Evolutionary conservation across 2,797 vertebrate genomes (phyloP), one percentile per base, ranked within the genome.

Genomic region (Cyclura pinguis): DNA sequence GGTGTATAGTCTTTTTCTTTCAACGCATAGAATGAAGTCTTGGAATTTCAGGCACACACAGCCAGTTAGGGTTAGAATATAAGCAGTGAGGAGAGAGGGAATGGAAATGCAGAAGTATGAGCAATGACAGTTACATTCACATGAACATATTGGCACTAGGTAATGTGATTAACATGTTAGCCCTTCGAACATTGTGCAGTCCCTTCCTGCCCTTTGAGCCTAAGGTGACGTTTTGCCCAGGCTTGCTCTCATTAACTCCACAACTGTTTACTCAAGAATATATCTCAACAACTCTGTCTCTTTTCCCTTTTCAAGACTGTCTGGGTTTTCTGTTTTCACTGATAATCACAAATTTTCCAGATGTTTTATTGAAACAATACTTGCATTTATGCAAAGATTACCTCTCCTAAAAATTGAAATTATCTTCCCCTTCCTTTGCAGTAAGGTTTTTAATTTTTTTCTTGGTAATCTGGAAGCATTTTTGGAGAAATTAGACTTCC

Each of bases 361-460:
- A 3, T 0, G 0, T 50, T 62, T 86, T 88, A 20, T 67, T 88
- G n/a, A 82, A 83, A 42, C 38, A 32, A 32, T 47, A 4, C 13
- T n/a, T 32, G 20, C 22, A 29, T 42, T 67, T 80, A 85, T 85
- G 5, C 47, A 67, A 42, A 73, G 1, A 3, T 18, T 9, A 6
- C 14, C 12, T 50, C 16, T 22, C 27, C 10, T 50, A 74, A 73
- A 73, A 35, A 55, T 74, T 55, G 73, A 85, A 73, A 64, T 24
- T 24, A n/a, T 27, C 52, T 5, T 13, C 18, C 13, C 10, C 27
- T 14, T n/a, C 18, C 32, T 14, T n/a, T 84, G 35, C 42, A 92
- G 74, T 84, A 47, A 16, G 0, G 22, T 0, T 78, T 84, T 1
- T 2, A 62, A 22, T 24, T 27, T 24, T 27, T 5, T 0, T 1